Percentiles rank a stretch among this genome's conserved stretches.
Evolutionary conservation across 2,113 vertebrate species (phyloP).

Genomic region (Thunnus maccoyii): DNA sequence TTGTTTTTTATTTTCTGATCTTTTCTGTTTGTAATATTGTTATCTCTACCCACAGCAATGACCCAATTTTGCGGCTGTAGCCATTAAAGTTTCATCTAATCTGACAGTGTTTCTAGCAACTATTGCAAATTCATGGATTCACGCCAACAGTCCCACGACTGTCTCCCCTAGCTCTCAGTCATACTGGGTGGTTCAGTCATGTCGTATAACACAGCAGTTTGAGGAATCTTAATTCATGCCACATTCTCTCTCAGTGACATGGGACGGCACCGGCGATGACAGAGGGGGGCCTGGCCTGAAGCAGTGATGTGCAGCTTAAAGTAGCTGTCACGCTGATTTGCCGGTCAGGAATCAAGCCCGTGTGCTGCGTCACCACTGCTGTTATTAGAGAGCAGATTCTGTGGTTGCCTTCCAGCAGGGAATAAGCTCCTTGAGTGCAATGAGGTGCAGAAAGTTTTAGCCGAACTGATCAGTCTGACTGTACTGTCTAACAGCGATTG

Average conservation of each 20-base stretch:
- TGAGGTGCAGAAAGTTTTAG: conserved; percentile 63
- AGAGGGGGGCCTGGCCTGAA: conserved; percentile 40
- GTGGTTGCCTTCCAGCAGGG: conserved; percentile 51
- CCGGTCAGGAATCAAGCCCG: conserved; percentile 54
- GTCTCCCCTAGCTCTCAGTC: conserved; percentile 31
- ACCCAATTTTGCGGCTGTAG: conserved; percentile 21
- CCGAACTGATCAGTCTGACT: conserved; percentile 60
- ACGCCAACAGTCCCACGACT: conserved; percentile 19
- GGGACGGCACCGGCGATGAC: conserved; percentile 46
- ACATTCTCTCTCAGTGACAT: conserved; percentile 39
- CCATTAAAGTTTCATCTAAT: conserved; percentile 36
- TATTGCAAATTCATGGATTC: conserved; percentile 39
- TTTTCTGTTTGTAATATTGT: neutral
- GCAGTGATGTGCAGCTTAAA: conserved; percentile 64
- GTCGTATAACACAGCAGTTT: conserved; percentile 47
- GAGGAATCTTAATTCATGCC: conserved; percentile 59
- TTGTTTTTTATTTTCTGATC: neutral
- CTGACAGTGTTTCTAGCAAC: conserved; percentile 29
- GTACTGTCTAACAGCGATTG: conserved; percentile 30
- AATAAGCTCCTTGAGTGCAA: conserved; percentile 62
- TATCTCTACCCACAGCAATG: neutral
- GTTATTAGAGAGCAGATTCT: conserved; percentile 68
- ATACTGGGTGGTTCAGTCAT: conserved; percentile 45
- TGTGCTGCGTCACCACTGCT: conserved; percentile 61
- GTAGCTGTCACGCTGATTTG: conserved; percentile 73